Evolutionary conservation across 2,888 invertebrate genomes (phyloP).

Genomic region (Sarcophaga variegata): DNA sequence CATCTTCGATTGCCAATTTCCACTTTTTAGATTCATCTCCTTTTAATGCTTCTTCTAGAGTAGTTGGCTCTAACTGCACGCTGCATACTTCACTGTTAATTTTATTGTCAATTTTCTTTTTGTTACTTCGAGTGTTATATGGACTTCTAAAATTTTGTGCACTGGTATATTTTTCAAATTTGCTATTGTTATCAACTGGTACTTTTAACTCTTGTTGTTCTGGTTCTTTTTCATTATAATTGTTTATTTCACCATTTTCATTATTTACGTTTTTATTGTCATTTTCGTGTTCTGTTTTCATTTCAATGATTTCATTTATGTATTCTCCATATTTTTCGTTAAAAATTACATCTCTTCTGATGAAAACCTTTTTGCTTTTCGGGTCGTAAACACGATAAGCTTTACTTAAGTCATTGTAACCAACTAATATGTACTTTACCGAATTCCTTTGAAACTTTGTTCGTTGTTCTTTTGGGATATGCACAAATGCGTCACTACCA

Average conservation of each 20-base stretch:
- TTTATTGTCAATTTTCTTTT: slow-evolving; percentile 4
- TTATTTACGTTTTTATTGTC: slow-evolving; percentile 4
- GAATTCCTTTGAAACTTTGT: slow-evolving; percentile 6
- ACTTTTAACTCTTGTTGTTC: neutral
- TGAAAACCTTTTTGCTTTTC: neutral
- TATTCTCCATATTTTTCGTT: slow-evolving; percentile 7
- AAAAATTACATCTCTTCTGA: slow-evolving; percentile 29
- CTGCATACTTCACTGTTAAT: slow-evolving; percentile 27
- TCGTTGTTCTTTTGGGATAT: slow-evolving; percentile 42
- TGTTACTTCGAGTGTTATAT: slow-evolving; percentile 17
- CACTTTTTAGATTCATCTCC: slow-evolving; percentile 28
- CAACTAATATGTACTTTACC: neutral
- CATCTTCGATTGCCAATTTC: slow-evolving; percentile 20
- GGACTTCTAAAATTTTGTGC: slow-evolving; percentile 22
- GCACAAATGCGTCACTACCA: slow-evolving; percentile 27
- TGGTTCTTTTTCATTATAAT: neutral
- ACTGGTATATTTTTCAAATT: neutral
- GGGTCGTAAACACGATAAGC: neutral
- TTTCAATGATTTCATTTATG: neutral
- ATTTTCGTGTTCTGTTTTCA: neutral
- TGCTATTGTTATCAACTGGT: neutral
- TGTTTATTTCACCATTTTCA: neutral
- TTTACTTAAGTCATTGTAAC: neutral
- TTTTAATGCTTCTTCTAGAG: slow-evolving; percentile 42
- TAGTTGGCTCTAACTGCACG: slow-evolving; percentile 37